Evolutionary conservation across 2,888 invertebrate species (phyloP), one percentile per base, ranked within the genome.

Genomic region (Cheilosia scutellata): DNA sequence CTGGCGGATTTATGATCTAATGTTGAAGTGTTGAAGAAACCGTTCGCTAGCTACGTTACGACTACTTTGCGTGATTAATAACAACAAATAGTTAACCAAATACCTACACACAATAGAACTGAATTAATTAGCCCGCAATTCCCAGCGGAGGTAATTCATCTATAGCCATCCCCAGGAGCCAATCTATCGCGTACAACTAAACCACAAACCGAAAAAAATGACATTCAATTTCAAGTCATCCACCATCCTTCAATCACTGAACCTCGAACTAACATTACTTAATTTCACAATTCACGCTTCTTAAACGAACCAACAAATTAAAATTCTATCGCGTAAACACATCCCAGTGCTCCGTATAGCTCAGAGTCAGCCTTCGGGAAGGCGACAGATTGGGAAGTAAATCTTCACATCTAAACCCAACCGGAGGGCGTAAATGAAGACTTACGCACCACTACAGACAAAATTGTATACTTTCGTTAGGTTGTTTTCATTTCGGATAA

Each of bases 301-400:
- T 75, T 79, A 80, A 84, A 84, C 84, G 84, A 84, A 80, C 84
- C 80, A 84, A 80, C 84, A 84, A 84, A 84, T 84, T 84, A 84
- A 80, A 84, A 75, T 76, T 49, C 84, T 55, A n/a, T 16, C 58
- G 33, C 63, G 51, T 40, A 49, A 40, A 65, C 63, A 70, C 63
- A 70, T 57, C 25, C 25, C 40, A 44, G 2, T 4, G 20, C 9
- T 47, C 53, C 27, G 13, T 44, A 13, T 49, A 37, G 53, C 42
- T 31, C 13, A 31, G 58, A 29, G 51, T 37, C 37, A 20, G 42
- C 31, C 31, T 29, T n/a, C 4, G 33, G 20, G 5, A 51, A 29
- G 13, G 57, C 13, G 55, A 31, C 62, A 44, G 16, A 75, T 44
- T 42, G 20, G 37, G 13, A 49, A 60, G 25, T 60, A 16, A 16